Evolutionary conservation across 2,888 invertebrate genomes (phyloP).

Genomic region (Lydus trimaculatus): DNA sequence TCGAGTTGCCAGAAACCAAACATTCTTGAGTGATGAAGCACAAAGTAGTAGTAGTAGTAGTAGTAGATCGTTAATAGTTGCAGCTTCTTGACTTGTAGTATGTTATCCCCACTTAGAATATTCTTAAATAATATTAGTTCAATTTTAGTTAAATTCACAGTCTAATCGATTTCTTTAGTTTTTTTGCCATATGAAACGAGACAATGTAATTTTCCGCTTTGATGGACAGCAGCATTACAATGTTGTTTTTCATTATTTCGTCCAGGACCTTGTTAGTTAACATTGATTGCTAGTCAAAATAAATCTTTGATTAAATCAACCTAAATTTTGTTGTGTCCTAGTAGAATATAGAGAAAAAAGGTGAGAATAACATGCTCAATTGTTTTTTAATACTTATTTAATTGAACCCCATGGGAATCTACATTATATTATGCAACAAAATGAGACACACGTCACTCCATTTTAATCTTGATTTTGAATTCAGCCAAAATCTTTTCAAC

Average conservation of each 20-base stretch:
- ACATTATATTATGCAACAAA: background rate
- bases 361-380: background rate
- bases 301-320: conserved; percentile 41
- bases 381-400: background rate
- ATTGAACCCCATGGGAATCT: background rate
- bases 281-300: conserved; percentile 38
- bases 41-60: too few relatives aligned
- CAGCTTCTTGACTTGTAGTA: conserved; percentile 54
- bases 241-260: conserved; percentile 45
- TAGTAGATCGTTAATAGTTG: conserved; percentile 57
- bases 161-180: conserved; percentile 36
- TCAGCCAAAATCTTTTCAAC: conserved; percentile 27
- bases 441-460: background rate
- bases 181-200: conserved; percentile 51
- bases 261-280: conserved; percentile 46
- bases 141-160: conserved; percentile 33
- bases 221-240: conserved; percentile 53
- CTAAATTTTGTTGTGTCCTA: conserved; percentile 33
- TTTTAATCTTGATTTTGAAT: background rate
- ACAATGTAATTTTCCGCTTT: conserved; percentile 59
- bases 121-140: conserved; percentile 13
- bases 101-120: conserved; percentile 44
- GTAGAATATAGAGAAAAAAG: conserved; percentile 18
- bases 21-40: conserved; percentile 59
- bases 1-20: conserved; percentile 56